Evolutionary conservation across 2,888 invertebrate species (phyloP), one percentile per base, ranked within the genome.

Genomic region (Ennomos fuscantarius): DNA sequence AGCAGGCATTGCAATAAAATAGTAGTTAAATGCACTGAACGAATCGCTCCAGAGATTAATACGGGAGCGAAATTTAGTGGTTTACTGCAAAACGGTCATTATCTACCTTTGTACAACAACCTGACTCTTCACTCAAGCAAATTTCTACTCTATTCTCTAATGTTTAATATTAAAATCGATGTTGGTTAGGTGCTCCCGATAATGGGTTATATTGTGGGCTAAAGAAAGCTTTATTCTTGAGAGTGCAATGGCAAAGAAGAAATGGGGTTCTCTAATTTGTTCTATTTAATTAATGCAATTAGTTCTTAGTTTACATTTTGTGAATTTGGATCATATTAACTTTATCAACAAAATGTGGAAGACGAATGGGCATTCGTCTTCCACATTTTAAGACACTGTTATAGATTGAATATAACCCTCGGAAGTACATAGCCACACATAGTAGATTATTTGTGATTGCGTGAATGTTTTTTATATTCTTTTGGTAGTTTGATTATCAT

Each of bases 1-100:
- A 61, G 62, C 64, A 73, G 79, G 74, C 68, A 65, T 58, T 68
- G 72, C 73, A 75, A 80, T 82, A 79, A 81, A 83, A 73, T 59
- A 71, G 74, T 72, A 72, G 72, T 78, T 74, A 75, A 81, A 70
- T 73, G 73, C 75, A 71, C 54, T 57, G 70, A 66, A 69, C 67
- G 70, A 75, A 74, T 76, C 69, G 71, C 66, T 73, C 67, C 60
- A 54, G 56, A 82, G 79, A 80, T 76, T 78, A 79, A 81, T 77
- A 73, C 69, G 66, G 56, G 64, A 73, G 72, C 68, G 63, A 70
- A 72, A 67, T 68, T 68, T 65, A 74, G 66, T 69, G 68, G 60
- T 66, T 61, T 65, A 42, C 51, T 12, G 47, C 33, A 68, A 70
- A 46, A 57, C 52, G 56, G 54, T 65, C 62, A 65, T 65, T 65